phyloP scores from a whole-genome alignment of 2,888 invertebrate species.

The Drosophila macrothrix region DNA sequence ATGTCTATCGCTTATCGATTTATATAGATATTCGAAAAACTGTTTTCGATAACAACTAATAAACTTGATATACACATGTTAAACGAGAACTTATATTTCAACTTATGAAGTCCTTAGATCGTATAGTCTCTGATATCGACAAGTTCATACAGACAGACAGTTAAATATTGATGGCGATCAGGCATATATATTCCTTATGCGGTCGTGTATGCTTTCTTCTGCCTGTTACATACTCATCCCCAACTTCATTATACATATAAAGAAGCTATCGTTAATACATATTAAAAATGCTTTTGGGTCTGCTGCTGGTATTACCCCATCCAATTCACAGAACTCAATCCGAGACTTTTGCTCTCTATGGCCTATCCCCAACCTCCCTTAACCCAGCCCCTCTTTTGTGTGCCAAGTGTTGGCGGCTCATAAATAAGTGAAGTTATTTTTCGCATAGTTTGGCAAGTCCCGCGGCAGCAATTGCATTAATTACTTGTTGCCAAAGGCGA shows the following conservation, averaged over 20 bases:
- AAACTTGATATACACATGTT: too few species aligned
- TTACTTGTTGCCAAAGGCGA: conserved; percentile 57
- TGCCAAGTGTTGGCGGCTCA: conserved; percentile 75
- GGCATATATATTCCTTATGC: background rate
- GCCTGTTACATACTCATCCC: background rate
- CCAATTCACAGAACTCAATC: background rate
- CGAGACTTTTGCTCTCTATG: background rate
- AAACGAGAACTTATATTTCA: background rate
- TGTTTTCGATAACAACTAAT: too few species aligned
- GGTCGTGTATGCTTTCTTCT: background rate
- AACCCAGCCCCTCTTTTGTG: conserved; percentile 25
- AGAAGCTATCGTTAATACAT: conserved; percentile 15
- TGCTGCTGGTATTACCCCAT: conserved; percentile 40
- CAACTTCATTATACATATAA: background rate
- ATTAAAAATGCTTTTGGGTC: conserved; percentile 20
- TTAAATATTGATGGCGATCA: background rate
- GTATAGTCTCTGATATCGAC: background rate
- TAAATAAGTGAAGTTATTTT: conserved; percentile 78
- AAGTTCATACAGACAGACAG: background rate
- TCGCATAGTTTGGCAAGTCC: conserved; percentile 59
- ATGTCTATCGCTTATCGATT: too few species aligned
- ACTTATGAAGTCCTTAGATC: background rate
- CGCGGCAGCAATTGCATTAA: conserved; percentile 72
- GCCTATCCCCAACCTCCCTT: background rate
- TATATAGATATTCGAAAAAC: too few species aligned